Conservation (phyloP, 2,888 invertebrate species). For the Eupithecia vulgata region DNA sequence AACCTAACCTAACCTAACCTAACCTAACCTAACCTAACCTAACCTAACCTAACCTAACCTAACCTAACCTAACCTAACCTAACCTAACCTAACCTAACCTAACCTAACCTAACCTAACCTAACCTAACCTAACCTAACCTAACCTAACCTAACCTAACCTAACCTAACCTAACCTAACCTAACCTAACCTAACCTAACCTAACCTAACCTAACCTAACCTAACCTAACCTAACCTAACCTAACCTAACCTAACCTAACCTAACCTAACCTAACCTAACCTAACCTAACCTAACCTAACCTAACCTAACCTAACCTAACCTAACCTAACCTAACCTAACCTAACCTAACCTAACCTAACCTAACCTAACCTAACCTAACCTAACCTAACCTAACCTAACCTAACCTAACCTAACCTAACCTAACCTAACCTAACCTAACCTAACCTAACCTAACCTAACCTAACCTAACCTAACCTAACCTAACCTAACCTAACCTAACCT, state of each 20-base stretch:
- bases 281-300: conserved; percentile 43
- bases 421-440: conserved; percentile 43
- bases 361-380: conserved; percentile 50
- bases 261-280: conserved; percentile 46
- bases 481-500: conserved; percentile 41
- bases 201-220: conserved; percentile 35
- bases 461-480: conserved; percentile 44
- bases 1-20: conserved; percentile 32
- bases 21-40: conserved; percentile 30
- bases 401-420: conserved; percentile 49
- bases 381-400: conserved; percentile 49
- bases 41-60: conserved; percentile 33
- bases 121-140: conserved; percentile 34
- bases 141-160: conserved; percentile 26
- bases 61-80: conserved; percentile 32
- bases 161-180: conserved; percentile 36
- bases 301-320: conserved; percentile 49
- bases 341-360: conserved; percentile 41
- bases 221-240: conserved; percentile 47
- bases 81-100: conserved; percentile 16
- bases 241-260: conserved; percentile 48
- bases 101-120: conserved; percentile 12
- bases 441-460: conserved; percentile 48
- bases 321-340: conserved; percentile 49
- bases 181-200: conserved; percentile 35